Evolutionary conservation across 1,140 invertebrate species (phyloP).

Genomic region (Solenopsis invicta): DNA sequence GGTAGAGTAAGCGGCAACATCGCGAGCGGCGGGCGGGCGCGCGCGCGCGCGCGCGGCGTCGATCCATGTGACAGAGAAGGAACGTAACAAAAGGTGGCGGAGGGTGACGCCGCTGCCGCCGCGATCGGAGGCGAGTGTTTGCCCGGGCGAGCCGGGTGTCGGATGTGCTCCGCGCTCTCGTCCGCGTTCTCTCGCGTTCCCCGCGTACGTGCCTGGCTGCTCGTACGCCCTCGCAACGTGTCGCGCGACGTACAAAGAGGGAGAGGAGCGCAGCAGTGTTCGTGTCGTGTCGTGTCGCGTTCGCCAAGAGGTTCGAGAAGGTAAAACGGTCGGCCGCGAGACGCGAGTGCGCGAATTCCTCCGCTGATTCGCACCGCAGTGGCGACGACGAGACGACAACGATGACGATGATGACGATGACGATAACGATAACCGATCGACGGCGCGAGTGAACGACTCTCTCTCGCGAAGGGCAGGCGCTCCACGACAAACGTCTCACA

Average conservation of each 20-base stretch:
- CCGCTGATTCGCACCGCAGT: too few species aligned
- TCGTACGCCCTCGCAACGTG: slow-evolving; percentile 65
- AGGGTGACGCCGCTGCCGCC: slow-evolving; percentile 83
- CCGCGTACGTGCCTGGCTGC: slow-evolving; percentile 54
- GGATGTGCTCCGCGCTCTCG: slow-evolving; percentile 72
- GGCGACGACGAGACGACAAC: background rate
- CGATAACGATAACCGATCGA: slow-evolving; percentile 9
- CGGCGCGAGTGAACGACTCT: slow-evolving; percentile 16
- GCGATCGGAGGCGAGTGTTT: slow-evolving; percentile 79
- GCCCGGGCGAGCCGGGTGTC: slow-evolving; percentile 84
- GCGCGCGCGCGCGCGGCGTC: slow-evolving; percentile 42
- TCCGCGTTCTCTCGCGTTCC: background rate
- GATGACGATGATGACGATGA: slow-evolving; percentile 13
- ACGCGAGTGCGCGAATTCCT: slow-evolving; percentile 17
- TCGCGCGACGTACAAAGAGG: too few species aligned
- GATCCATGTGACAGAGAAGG: slow-evolving; percentile 86
- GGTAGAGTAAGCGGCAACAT: slow-evolving; percentile 72
- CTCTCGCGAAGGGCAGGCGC: slow-evolving; percentile 59
- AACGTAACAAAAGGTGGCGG: slow-evolving; percentile 85
- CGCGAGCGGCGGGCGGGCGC: slow-evolving; percentile 62
- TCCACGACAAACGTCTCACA: slow-evolving; percentile 76
- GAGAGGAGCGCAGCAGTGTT: too few species aligned
- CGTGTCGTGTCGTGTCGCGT: background rate
- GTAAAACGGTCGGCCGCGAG: background rate
- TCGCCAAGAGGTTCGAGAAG: background rate